Percentiles rank a stretch among this genome's conserved stretches.
These are phyloP conservation scores for Neosilurus hyrtlii DNA, from an alignment of 2,797 vertebrate species.

Conservation along the genomic window DNA sequence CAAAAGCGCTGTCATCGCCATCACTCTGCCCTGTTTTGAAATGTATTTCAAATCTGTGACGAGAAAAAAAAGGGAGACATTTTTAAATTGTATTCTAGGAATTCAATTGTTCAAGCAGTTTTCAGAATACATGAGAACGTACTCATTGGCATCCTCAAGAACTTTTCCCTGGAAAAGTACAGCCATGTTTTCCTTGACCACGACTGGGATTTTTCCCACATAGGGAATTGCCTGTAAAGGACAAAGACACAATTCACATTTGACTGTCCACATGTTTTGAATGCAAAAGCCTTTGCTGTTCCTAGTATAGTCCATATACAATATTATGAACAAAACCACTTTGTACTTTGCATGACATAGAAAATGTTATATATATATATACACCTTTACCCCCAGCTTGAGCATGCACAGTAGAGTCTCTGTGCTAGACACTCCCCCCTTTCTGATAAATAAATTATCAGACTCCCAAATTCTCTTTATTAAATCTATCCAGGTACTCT, in stretches of 20 bases:
- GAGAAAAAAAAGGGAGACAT: neutral
- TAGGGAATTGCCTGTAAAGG: conserved; percentile 1
- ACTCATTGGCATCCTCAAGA: neutral
- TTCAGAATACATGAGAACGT: neutral
- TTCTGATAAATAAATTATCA: too few species aligned
- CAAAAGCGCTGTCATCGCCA: conserved; percentile 33
- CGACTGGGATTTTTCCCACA: conserved; percentile 9
- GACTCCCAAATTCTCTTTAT: too few species aligned
- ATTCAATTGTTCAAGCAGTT: neutral
- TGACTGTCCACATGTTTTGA: neutral
- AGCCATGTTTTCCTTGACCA: conserved; percentile 30
- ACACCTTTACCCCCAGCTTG: too few species aligned
- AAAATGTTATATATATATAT: too few species aligned
- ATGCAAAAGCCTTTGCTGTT: neutral
- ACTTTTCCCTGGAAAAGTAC: conserved; percentile 32
- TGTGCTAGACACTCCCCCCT: too few species aligned
- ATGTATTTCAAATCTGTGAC: conserved; percentile 22
- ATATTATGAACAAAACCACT: too few species aligned
- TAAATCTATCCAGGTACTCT: too few species aligned
- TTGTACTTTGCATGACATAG: too few species aligned
- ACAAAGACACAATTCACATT: neutral
- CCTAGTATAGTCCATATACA: too few species aligned
- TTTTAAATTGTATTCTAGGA: neutral
- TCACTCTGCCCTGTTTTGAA: conserved; percentile 27
- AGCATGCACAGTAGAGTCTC: too few species aligned